Evolutionary conservation across 2,888 invertebrate species (phyloP).

Genomic region (Lymantria monacha): DNA sequence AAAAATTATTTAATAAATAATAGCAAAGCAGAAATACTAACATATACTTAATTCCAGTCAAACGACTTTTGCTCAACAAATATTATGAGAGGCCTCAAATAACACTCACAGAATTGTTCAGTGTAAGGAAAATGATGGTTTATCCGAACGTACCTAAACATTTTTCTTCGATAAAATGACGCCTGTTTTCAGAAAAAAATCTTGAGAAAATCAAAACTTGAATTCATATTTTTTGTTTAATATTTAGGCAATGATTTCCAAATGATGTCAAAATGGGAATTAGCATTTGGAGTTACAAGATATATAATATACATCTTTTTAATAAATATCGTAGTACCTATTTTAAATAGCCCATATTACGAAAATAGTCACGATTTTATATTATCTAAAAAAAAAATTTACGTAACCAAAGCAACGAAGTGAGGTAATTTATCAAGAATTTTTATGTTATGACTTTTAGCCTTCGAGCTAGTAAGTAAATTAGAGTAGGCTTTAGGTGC

Average conservation of each 20-base stretch:
- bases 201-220: no score
- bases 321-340: no score
- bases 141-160: conserved; percentile 35
- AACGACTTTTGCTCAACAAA: conserved; percentile 47
- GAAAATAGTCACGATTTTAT: no score
- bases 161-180: no score
- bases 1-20: conserved; percentile 6
- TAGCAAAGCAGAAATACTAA: conserved; percentile 17
- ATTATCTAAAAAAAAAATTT: no score
- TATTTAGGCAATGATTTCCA: no score
- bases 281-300: no score
- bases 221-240: no score
- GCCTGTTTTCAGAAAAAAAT: no score
- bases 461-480: conserved; percentile 9
- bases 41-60: conserved; percentile 32
- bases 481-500: conserved; percentile 13
- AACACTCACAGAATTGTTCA: conserved; percentile 48
- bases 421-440: neutral
- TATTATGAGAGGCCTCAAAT: conserved; percentile 53
- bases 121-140: conserved; percentile 46
- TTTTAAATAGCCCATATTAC: no score
- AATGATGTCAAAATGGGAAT: no score
- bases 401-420: neutral
- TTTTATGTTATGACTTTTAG: conserved; percentile 6
- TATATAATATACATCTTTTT: no score